Conservation (phyloP, 2,888 invertebrate genomes). For the Venusia cambrica region DNA sequence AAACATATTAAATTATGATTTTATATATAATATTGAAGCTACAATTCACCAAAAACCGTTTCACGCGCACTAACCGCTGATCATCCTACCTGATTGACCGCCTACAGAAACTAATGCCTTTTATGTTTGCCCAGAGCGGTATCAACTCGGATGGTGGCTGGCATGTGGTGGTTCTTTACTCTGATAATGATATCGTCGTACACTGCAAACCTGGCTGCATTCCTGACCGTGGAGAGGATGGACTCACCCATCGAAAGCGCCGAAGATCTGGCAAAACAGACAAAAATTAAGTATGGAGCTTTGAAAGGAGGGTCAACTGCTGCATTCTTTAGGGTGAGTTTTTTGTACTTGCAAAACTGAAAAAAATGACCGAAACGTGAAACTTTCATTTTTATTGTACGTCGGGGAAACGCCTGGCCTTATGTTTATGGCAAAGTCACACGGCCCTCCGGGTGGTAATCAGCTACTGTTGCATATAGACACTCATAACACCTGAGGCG, state of each 20-base stretch:
- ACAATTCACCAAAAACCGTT: too few species aligned
- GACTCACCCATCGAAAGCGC: constrained; percentile 97
- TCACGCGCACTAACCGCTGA: too few species aligned
- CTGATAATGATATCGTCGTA: constrained; percentile 98
- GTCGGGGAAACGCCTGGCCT: too few species aligned
- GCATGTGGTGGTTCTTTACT: constrained; percentile 98
- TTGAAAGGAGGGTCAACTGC: constrained; percentile 96
- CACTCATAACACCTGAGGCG: too few species aligned
- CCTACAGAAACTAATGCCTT: constrained; percentile 9
- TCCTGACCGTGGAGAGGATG: constrained; percentile 95
- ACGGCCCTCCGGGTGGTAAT: too few species aligned
- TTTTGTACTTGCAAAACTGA: constrained; percentile 9
- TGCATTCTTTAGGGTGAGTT: constrained; percentile 93
- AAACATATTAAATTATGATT: too few species aligned
- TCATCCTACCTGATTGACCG: too few species aligned
- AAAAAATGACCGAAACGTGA: constrained; percentile 9
- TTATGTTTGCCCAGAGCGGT: constrained; percentile 83
- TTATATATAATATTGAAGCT: too few species aligned
- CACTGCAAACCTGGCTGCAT: constrained; percentile 97
- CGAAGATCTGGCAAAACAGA: constrained; percentile 97
- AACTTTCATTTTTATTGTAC: constrained; percentile 12
- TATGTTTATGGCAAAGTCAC: too few species aligned
- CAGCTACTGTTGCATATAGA: too few species aligned
- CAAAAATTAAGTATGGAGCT: constrained; percentile 97
- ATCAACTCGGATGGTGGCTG: constrained; percentile 93